Percentiles rank a stretch among this genome's conserved stretches.
Conservation (phyloP, 2,113 vertebrate species). For the Ardeotis arabs region DNA sequence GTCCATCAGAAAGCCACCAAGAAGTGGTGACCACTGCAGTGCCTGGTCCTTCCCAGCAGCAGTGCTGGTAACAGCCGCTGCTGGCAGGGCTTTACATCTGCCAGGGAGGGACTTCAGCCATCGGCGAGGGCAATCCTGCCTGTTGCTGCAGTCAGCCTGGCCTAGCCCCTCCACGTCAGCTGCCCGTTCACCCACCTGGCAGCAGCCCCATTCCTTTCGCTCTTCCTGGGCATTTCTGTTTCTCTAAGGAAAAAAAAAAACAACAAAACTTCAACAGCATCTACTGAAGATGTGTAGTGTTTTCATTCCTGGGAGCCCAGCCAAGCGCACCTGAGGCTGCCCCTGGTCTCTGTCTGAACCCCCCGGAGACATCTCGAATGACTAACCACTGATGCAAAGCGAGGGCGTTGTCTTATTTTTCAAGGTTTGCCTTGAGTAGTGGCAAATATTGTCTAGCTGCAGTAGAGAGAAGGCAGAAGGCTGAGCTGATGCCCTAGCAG, state of each 20-base stretch:
- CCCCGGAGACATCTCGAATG: accelerated
- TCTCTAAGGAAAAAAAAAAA: background rate
- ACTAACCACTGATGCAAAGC: background rate
- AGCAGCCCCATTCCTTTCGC: background rate
- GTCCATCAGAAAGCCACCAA: background rate
- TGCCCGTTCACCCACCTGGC: background rate
- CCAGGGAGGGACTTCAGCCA: background rate
- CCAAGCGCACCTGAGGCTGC: background rate
- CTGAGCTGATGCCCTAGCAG: background rate
- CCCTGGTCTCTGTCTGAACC: background rate
- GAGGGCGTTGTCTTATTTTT: background rate
- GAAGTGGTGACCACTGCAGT: accelerated
- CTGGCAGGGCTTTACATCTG: background rate
- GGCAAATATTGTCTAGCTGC: background rate
- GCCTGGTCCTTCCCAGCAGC: background rate
- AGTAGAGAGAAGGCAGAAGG: background rate
- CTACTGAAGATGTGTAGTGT: background rate
- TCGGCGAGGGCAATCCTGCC: background rate
- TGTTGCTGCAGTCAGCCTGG: background rate
- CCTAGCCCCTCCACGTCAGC: accelerated
- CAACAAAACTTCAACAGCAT: background rate
- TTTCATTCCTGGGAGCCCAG: background rate
- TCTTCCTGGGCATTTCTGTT: background rate
- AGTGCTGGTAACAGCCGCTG: accelerated
- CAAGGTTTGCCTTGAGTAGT: background rate